Base-by-base conservation (phyloP, 2,797 vertebrate species). In the Labroides dimidiatus region DNA sequence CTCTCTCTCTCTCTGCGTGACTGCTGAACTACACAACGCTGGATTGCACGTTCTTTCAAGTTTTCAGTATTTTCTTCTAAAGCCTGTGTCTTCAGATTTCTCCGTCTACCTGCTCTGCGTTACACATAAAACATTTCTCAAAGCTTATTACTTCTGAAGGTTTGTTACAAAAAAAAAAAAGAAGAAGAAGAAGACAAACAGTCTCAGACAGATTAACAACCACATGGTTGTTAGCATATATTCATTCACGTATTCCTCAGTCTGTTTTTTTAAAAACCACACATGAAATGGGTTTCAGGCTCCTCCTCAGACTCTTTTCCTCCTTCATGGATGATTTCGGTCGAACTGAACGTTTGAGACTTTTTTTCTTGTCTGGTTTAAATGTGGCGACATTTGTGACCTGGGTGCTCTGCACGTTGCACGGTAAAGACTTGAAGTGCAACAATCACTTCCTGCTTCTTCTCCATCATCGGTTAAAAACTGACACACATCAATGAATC, bases 41-140 rank as follows among this genome's bases (percentile, higher is more conserved):
- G 75, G 64, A 95, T 93, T 94, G 94, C 94, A 96, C 92, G 86
- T 94, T 93, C 69, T 77, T 91, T 84, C 87, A 91, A 88, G 89
- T 91, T 83, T 87, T 78, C 71, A 66, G 64, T 78, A 17, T 72
- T 73, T 69, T 76, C 54, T 75, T 77, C 87, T 87, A 82, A 86
- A 91, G 86, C 86, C 81, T 72, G 72, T 39, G 67, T 87, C 75
- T 88, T 78, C 70, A 78, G 76, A 73, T 69, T 43, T 44, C 49
- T 53, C 39, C 8, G 20, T 42, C 52, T 39, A 9, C 56, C 54
- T 59, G 41, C 24, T 51, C 47, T 48, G 69, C 45, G 50, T 72
- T 67, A 77, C 67, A 76, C 72, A 58, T 21, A 74, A 68, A 75
- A 74, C 56, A 57, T 67, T 55, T 48, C 67, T 78, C 77, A 82